Evolutionary conservation across 2,888 invertebrate species (phyloP).

Genomic region (Drosophila vallismaia): DNA sequence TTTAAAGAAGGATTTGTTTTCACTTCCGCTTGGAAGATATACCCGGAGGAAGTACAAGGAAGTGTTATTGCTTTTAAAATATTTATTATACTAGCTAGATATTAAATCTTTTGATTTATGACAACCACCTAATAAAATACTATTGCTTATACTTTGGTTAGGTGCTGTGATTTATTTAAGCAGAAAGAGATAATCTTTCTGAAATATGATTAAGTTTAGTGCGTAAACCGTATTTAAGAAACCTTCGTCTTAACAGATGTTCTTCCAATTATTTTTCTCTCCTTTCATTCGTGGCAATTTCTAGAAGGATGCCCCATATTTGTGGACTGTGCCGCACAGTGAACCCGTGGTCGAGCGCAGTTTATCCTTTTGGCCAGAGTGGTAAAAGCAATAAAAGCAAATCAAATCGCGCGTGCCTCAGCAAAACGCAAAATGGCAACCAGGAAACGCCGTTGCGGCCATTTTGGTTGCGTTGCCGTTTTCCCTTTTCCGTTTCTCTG

Average conservation of each 20-base stretch:
- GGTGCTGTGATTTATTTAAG: too few relatives aligned
- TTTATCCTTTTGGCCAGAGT: constrained; percentile 19
- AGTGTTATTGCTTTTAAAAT: too few relatives aligned
- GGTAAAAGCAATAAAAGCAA: constrained; percentile 68
- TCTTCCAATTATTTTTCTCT: not conserved
- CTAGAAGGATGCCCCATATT: not conserved
- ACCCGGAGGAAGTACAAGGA: too few relatives aligned
- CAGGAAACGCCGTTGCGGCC: constrained; percentile 72
- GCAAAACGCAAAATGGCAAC: constrained; percentile 54
- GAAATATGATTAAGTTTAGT: too few relatives aligned
- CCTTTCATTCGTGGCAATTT: not conserved
- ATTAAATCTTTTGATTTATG: too few relatives aligned
- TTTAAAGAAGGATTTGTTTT: too few relatives aligned
- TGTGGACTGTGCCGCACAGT: not conserved
- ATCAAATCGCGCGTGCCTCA: constrained; percentile 65
- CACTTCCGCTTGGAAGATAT: too few relatives aligned
- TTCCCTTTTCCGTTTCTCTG: constrained; percentile 38
- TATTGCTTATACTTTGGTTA: too few relatives aligned
- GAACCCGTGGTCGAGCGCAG: not conserved
- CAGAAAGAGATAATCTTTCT: too few relatives aligned
- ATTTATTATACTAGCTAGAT: too few relatives aligned
- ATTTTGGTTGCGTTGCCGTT: constrained; percentile 59
- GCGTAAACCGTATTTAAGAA: not conserved
- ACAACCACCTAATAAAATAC: too few relatives aligned
- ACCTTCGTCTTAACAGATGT: not conserved